phyloP scores from a whole-genome alignment of 2,888 invertebrate species.

The Gandaritis pyraliata region DNA sequence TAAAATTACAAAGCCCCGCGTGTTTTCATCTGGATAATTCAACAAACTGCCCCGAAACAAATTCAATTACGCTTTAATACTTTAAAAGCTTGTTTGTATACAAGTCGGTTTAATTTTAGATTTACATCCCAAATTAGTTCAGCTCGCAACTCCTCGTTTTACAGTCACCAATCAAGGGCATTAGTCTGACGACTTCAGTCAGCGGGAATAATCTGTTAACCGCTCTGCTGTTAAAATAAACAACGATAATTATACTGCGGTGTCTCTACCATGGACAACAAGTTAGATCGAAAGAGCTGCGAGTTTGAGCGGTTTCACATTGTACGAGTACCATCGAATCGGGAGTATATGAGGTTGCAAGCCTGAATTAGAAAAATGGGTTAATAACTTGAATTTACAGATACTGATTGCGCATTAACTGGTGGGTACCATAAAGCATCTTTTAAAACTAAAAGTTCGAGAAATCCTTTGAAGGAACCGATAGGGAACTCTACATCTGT shows the following conservation, averaged over 20 bases:
- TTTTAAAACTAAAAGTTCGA: no score
- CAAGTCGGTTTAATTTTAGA: constrained; percentile 30
- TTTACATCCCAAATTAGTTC: constrained; percentile 32
- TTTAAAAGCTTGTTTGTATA: constrained; percentile 22
- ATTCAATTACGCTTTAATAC: constrained; percentile 12
- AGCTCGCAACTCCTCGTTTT: constrained; percentile 36
- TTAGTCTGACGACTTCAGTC: constrained; percentile 36
- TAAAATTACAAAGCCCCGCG: neutral
- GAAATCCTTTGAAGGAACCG: no score
- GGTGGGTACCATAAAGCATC: no score
- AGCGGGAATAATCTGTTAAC: constrained; percentile 40
- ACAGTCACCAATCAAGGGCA: constrained; percentile 40
- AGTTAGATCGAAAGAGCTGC: constrained; percentile 5
- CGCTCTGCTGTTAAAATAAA: constrained; percentile 38
- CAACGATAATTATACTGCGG: constrained; percentile 26
- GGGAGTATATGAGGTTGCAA: neutral
- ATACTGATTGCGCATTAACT: no score
- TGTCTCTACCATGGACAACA: constrained; percentile 5
- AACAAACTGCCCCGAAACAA: constrained; percentile 11
- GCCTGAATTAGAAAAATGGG: no score
- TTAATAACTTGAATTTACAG: no score
- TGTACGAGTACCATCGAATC: neutral
- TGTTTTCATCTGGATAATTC: neutral
- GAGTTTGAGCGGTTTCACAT: neutral
- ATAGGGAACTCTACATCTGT: no score